These are phyloP conservation scores for Chaitophorus viminalis DNA, from an alignment of 2,888 invertebrate genomes.

Conservation along the genomic window DNA sequence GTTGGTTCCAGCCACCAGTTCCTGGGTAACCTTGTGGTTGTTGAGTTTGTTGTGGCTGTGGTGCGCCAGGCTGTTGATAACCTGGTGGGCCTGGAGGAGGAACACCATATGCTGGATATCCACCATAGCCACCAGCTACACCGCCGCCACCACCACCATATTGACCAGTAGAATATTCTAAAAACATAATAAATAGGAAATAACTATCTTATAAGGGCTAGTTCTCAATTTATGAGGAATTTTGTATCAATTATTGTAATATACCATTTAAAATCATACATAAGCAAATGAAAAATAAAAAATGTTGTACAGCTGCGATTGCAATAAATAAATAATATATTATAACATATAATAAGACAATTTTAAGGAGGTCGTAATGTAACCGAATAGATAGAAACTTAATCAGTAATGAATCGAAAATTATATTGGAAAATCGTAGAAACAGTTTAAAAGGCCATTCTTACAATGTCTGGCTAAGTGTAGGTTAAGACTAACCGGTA, in stretches of 20 bases:
- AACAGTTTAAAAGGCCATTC: too few relatives aligned
- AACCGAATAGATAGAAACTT: too few relatives aligned
- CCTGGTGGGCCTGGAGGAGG: slow-evolving; percentile 57
- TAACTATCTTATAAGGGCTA: background rate
- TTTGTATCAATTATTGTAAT: background rate
- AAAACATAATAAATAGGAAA: background rate
- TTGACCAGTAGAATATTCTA: slow-evolving; percentile 56
- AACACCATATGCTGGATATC: slow-evolving; percentile 58
- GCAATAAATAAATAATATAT: background rate
- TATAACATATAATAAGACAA: background rate
- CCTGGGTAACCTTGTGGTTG: slow-evolving; percentile 46
- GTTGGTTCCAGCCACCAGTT: slow-evolving; percentile 34
- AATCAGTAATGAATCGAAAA: too few relatives aligned
- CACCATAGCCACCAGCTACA: slow-evolving; percentile 60
- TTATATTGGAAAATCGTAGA: too few relatives aligned
- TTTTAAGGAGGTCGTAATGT: too few relatives aligned
- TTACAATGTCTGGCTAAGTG: too few relatives aligned
- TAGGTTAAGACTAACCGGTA: too few relatives aligned
- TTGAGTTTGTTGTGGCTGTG: slow-evolving; percentile 40
- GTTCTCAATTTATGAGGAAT: background rate
- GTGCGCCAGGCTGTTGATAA: slow-evolving; percentile 49
- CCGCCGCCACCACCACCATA: slow-evolving; percentile 50
- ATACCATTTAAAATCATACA: background rate
- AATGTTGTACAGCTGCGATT: background rate
- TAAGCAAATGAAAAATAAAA: background rate